A percentile compares a stretch with the other conserved stretches of the same genome.
Evolutionary conservation across 2,888 invertebrate species (phyloP).

Genomic region (Brachyptera risi): DNA sequence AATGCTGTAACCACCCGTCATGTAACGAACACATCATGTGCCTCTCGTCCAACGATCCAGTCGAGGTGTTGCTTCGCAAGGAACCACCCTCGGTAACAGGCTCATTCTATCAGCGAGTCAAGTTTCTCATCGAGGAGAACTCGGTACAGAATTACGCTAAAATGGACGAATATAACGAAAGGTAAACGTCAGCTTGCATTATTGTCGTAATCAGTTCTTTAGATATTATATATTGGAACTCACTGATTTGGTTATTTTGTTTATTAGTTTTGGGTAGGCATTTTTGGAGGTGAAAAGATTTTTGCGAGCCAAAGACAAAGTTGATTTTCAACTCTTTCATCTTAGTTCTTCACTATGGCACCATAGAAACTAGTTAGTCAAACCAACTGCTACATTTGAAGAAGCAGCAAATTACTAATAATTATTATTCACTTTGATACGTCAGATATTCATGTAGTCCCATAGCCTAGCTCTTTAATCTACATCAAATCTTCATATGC

Average conservation of each 20-base stretch:
- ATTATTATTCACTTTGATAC: too few species aligned
- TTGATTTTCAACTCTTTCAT: too few species aligned
- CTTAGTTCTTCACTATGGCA: too few species aligned
- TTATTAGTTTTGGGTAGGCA: slow-evolving; percentile 23
- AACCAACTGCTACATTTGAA: too few species aligned
- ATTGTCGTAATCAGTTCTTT: neutral
- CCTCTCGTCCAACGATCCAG: slow-evolving; percentile 92
- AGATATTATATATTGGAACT: slow-evolving; percentile 21
- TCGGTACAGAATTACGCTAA: slow-evolving; percentile 98
- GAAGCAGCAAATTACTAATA: too few species aligned
- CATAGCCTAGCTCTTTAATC: too few species aligned
- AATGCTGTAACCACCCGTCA: slow-evolving; percentile 87
- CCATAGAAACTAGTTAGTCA: too few species aligned
- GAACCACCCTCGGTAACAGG: slow-evolving; percentile 96
- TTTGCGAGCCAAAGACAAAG: slow-evolving; percentile 12
- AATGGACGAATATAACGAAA: slow-evolving; percentile 96
- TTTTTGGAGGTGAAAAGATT: slow-evolving; percentile 17
- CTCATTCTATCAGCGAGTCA: slow-evolving; percentile 95
- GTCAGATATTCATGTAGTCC: too few species aligned
- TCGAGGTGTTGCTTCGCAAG: slow-evolving; percentile 91
- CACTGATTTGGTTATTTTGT: slow-evolving; percentile 17
- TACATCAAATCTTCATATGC: too few species aligned
- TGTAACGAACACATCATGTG: slow-evolving; percentile 93
- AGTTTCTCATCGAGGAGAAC: slow-evolving; percentile 97
- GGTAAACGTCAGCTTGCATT: slow-evolving; percentile 65